Conservation (phyloP, 2,888 invertebrate genomes). For the Ethmia dodecea region DNA sequence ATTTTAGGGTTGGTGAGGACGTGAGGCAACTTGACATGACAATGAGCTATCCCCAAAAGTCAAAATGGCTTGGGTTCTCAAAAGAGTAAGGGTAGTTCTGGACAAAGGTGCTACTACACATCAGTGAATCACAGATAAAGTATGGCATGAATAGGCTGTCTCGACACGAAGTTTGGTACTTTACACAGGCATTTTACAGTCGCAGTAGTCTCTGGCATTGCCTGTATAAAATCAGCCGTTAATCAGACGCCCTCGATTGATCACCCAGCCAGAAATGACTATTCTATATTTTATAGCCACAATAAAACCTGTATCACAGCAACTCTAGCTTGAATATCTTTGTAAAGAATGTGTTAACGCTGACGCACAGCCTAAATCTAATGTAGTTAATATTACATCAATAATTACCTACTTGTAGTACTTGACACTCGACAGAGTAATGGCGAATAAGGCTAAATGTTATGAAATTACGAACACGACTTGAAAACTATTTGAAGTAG, state of each 20-base stretch:
- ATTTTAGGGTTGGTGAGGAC: slow-evolving; percentile 15
- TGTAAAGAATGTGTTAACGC: slow-evolving; percentile 67
- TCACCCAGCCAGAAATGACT: slow-evolving; percentile 55
- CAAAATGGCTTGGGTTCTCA: slow-evolving; percentile 26
- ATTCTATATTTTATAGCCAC: slow-evolving; percentile 66
- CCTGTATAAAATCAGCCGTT: slow-evolving; percentile 15
- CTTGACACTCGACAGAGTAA: slow-evolving; percentile 46
- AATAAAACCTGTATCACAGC: slow-evolving; percentile 75
- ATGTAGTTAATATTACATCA: slow-evolving; percentile 51
- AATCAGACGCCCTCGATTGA: slow-evolving; percentile 27
- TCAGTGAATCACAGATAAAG: slow-evolving; percentile 63
- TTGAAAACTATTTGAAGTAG: slow-evolving; percentile 48
- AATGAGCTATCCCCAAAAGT: slow-evolving; percentile 25
- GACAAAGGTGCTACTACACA: slow-evolving; percentile 44
- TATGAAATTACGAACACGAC: slow-evolving; percentile 57
- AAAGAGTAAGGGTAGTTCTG: slow-evolving; percentile 18
- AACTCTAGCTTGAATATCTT: slow-evolving; percentile 74
- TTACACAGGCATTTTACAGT: not conserved
- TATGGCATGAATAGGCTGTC: slow-evolving; percentile 33
- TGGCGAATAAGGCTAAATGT: slow-evolving; percentile 49
- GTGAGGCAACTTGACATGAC: slow-evolving; percentile 24
- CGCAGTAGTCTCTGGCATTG: not conserved
- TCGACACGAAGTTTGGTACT: not conserved
- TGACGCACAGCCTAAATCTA: slow-evolving; percentile 74
- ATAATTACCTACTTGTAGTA: slow-evolving; percentile 50